These are phyloP conservation scores for Dendrolimus punctatus DNA, from an alignment of 1,140 invertebrate species.

Conservation along the genomic window DNA sequence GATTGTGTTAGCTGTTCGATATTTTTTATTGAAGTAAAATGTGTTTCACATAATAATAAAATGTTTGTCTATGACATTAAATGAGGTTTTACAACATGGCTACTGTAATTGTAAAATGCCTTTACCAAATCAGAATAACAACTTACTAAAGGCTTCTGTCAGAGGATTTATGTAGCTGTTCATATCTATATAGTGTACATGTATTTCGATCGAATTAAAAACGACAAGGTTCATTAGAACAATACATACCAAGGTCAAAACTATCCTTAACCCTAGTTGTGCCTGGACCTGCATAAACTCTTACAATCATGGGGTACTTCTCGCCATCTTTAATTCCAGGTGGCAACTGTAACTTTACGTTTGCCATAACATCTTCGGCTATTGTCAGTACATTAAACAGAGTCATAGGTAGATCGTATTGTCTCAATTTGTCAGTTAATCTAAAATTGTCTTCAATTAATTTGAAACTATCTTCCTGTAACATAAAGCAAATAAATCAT, in stretches of 20 bases:
- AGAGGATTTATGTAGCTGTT: too few species aligned
- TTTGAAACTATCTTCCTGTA: constrained; percentile 42
- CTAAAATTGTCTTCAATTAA: constrained; percentile 75
- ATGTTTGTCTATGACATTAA: too few species aligned
- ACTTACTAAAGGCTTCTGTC: too few species aligned
- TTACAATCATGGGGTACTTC: constrained; percentile 90
- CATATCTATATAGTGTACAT: too few species aligned
- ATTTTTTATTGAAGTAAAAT: too few species aligned
- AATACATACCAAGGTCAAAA: constrained; percentile 71
- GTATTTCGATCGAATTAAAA: too few species aligned
- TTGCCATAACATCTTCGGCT: constrained; percentile 76
- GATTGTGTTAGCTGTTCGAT: too few species aligned
- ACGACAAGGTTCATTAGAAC: background rate
- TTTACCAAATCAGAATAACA: too few species aligned
- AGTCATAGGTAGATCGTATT: constrained; percentile 77
- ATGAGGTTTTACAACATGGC: too few species aligned
- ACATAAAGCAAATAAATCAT: constrained; percentile 13
- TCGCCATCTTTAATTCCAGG: constrained; percentile 76
- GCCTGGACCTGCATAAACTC: constrained; percentile 93
- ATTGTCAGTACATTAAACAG: constrained; percentile 77
- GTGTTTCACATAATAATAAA: too few species aligned
- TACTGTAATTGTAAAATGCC: too few species aligned
- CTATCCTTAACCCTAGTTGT: constrained; percentile 79
- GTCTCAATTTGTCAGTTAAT: constrained; percentile 71
- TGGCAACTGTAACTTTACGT: constrained; percentile 82